Evolutionary conservation across 2,888 invertebrate species (phyloP).

Genomic region (Laothoe populi): DNA sequence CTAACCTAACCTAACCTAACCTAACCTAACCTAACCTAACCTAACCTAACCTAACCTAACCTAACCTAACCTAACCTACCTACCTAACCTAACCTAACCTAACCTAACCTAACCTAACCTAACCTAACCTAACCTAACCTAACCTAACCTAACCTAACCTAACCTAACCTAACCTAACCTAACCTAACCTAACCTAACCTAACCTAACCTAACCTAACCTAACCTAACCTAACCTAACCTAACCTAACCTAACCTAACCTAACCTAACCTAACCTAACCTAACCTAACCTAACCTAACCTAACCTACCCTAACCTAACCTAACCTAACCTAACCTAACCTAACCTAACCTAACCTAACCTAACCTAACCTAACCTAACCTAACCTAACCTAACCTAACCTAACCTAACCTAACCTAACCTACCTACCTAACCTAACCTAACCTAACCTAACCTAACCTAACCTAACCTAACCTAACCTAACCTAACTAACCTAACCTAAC

Average conservation of each 20-base stretch:
- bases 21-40: slow-evolving; percentile 30
- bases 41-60: slow-evolving; percentile 31
- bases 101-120: slow-evolving; percentile 37
- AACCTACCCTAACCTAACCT: slow-evolving; percentile 38
- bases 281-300: slow-evolving; percentile 40
- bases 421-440: slow-evolving; percentile 38
- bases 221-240: slow-evolving; percentile 34
- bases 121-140: slow-evolving; percentile 38
- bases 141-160: slow-evolving; percentile 37
- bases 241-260: slow-evolving; percentile 39
- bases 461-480: slow-evolving; percentile 35
- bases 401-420: slow-evolving; percentile 37
- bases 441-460: slow-evolving; percentile 35
- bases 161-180: slow-evolving; percentile 37
- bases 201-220: slow-evolving; percentile 36
- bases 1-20: slow-evolving; percentile 29
- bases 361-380: slow-evolving; percentile 35
- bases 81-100: slow-evolving; percentile 35
- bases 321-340: slow-evolving; percentile 36
- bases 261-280: slow-evolving; percentile 40
- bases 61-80: slow-evolving; percentile 33
- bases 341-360: slow-evolving; percentile 36
- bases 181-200: slow-evolving; percentile 38
- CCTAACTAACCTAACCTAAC: slow-evolving; percentile 35
- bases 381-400: slow-evolving; percentile 36